phyloP scores from a whole-genome alignment of 2,113 vertebrate genomes.

The Pogonocichla stellata region DNA sequence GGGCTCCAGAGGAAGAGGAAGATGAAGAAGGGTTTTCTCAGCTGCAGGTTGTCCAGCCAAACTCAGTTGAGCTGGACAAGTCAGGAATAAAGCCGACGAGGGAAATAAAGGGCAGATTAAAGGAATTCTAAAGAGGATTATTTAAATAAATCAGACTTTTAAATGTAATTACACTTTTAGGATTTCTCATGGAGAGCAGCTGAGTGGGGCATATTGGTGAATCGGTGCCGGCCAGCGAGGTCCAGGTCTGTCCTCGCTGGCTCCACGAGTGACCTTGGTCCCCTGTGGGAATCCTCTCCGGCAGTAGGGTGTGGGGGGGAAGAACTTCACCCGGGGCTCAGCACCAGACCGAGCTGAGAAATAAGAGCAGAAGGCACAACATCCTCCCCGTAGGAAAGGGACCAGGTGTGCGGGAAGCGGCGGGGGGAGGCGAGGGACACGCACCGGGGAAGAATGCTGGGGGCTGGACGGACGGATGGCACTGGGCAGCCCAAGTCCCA shows the following conservation, averaged over 20 bases:
- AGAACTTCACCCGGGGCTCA: not conserved
- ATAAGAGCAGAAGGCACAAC: not conserved
- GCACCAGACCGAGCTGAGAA: not conserved
- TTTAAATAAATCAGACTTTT: slow-evolving; percentile 17
- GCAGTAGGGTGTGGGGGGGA: not conserved
- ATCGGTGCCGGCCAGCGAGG: accelerated
- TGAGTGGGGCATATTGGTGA: not conserved
- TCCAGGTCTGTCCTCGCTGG: not conserved
- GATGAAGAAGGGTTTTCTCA: not conserved
- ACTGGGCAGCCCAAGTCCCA: not conserved
- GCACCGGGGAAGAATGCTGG: not conserved
- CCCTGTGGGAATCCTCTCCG: not conserved
- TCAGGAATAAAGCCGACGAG: not conserved
- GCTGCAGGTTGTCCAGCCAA: not conserved
- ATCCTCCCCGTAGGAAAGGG: not conserved
- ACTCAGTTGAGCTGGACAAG: not conserved
- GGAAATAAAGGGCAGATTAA: not conserved
- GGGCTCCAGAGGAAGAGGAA: not conserved
- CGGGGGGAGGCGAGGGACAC: not conserved
- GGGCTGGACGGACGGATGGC: not conserved
- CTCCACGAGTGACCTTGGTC: not conserved
- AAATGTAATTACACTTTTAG: slow-evolving; percentile 26
- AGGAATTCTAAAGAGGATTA: slow-evolving; percentile 14
- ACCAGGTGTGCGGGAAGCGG: not conserved
- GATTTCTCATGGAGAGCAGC: not conserved